phyloP scores from a whole-genome alignment of 2,888 invertebrate genomes.

The Galerucella nymphaeae region DNA sequence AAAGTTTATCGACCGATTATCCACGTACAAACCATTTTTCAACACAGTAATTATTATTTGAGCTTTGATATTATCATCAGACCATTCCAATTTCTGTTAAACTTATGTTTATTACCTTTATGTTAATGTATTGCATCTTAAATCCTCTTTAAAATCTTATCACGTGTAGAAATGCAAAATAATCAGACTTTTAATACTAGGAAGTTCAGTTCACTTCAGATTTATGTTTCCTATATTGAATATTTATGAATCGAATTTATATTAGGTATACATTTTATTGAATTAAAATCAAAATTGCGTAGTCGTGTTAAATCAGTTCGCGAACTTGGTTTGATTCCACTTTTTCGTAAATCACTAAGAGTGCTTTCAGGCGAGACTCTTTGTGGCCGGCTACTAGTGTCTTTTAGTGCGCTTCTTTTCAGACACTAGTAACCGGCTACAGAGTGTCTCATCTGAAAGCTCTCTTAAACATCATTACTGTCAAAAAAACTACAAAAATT shows the following conservation, averaged over 20 bases:
- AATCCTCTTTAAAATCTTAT: constrained; percentile 5
- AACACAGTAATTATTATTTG: background rate
- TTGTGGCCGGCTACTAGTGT: too few relatives aligned
- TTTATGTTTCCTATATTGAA: constrained; percentile 10
- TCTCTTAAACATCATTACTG: too few relatives aligned
- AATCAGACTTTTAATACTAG: background rate
- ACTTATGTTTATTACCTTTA: constrained; percentile 1
- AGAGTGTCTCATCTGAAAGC: too few relatives aligned
- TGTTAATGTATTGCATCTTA: constrained; percentile 6
- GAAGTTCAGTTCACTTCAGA: background rate
- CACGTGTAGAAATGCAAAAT: constrained; percentile 3
- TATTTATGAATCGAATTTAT: background rate
- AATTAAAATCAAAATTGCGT: background rate
- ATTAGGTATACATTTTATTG: background rate
- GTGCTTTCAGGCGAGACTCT: too few relatives aligned
- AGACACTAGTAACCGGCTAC: too few relatives aligned
- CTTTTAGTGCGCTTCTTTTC: too few relatives aligned
- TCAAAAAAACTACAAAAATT: too few relatives aligned
- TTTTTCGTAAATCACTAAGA: background rate
- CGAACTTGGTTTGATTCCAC: too few relatives aligned
- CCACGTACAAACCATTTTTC: too few relatives aligned
- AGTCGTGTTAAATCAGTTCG: background rate
- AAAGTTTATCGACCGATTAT: background rate
- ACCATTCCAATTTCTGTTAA: background rate
- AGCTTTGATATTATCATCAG: background rate